These are phyloP conservation scores for Anhinga rufa DNA, from an alignment of 2,113 vertebrate species.

Conservation along the genomic window DNA sequence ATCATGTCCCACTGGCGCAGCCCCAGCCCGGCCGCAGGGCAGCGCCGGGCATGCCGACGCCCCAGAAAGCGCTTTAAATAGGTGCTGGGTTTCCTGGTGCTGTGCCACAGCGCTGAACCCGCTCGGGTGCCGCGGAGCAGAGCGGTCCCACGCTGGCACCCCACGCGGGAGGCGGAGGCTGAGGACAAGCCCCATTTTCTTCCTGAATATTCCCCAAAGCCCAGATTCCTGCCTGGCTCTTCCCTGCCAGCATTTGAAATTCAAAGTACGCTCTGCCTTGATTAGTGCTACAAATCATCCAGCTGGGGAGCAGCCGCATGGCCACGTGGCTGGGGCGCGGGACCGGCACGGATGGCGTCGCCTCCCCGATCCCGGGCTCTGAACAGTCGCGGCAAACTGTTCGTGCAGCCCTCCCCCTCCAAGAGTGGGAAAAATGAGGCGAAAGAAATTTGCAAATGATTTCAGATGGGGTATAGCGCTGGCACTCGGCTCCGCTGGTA, in stretches of 20 bases:
- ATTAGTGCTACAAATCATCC: constrained; percentile 3
- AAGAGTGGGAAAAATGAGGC: not conserved
- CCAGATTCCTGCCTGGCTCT: not conserved
- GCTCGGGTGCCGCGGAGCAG: accelerated
- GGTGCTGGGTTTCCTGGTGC: not conserved
- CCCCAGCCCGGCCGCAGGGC: not conserved
- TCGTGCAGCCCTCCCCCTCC: not conserved
- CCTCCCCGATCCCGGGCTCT: not conserved
- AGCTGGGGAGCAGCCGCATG: not conserved
- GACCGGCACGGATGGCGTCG: not conserved
- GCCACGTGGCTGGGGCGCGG: not conserved
- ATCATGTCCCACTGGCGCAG: not conserved
- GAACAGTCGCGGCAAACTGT: not conserved
- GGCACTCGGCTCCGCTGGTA: not conserved
- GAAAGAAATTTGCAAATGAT: not conserved
- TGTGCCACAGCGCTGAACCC: not conserved
- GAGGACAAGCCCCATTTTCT: not conserved
- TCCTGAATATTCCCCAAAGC: not conserved
- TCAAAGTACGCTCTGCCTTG: not conserved
- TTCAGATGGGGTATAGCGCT: not conserved
- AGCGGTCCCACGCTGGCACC: not conserved
- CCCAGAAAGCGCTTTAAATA: not conserved
- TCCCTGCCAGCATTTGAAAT: constrained; percentile 3
- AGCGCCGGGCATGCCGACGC: accelerated
- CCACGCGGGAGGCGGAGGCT: accelerated